These are phyloP conservation scores for Candoia aspera DNA, from an alignment of 2,113 vertebrate genomes.

Conservation along the genomic window DNA sequence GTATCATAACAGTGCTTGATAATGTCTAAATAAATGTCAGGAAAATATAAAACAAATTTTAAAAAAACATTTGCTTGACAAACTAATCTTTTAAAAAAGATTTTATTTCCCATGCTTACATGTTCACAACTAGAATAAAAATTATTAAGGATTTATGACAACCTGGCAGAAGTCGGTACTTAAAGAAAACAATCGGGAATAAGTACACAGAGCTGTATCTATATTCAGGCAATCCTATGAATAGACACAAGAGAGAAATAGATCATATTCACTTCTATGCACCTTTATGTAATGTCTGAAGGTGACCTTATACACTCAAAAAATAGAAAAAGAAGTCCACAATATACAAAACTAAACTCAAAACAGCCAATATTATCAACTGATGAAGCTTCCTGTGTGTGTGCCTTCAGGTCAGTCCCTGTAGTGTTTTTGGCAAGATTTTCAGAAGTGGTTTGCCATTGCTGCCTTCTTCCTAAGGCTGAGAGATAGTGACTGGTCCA, in stretches of 20 bases:
- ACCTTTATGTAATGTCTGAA: background rate
- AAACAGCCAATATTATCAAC: no score
- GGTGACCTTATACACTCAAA: no score
- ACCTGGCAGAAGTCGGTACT: background rate
- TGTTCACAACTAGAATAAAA: background rate
- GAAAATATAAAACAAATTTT: constrained; percentile 49
- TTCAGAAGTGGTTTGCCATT: no score
- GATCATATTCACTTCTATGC: background rate
- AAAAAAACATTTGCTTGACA: constrained; percentile 39
- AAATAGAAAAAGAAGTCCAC: no score
- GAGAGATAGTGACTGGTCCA: no score
- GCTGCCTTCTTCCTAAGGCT: no score
- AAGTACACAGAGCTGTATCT: background rate
- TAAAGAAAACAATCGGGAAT: background rate
- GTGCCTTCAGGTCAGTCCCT: no score
- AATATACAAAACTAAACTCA: no score
- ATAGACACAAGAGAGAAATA: background rate
- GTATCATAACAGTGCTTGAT: constrained; percentile 43
- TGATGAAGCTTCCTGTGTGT: no score
- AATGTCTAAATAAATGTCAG: constrained; percentile 38
- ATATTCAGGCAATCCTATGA: no score
- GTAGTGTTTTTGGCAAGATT: no score
- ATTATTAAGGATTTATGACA: background rate
- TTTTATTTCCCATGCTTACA: background rate
- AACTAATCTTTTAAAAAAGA: background rate